Conservation (phyloP, 2,888 invertebrate genomes). For the Pharmacophagus antenor region DNA sequence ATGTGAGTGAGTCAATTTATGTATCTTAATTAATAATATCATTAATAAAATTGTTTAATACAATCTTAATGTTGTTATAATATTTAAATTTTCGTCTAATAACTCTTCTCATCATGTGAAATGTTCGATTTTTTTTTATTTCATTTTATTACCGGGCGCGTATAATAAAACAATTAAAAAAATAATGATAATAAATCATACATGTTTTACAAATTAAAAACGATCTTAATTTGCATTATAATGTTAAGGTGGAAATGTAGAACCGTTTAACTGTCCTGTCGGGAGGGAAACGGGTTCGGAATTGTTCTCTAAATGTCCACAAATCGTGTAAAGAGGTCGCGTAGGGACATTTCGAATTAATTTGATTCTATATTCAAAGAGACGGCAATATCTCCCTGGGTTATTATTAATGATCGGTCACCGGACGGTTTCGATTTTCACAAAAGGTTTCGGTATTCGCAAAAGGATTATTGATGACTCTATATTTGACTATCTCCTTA, state of each 20-base stretch:
- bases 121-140: too few species aligned
- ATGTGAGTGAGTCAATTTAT: too few species aligned
- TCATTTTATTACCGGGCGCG: background rate
- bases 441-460: conserved; percentile 10
- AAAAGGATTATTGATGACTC: conserved; percentile 12
- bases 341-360: conserved; percentile 20
- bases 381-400: conserved; percentile 43
- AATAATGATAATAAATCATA: background rate
- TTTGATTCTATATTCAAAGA: conserved; percentile 31
- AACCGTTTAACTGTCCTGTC: conserved; percentile 6
- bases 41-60: too few species aligned
- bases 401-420: conserved; percentile 23
- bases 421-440: conserved; percentile 13
- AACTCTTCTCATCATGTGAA: too few species aligned
- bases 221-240: conserved; percentile 11
- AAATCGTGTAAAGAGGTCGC: conserved; percentile 24
- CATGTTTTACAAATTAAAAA: conserved; percentile 1
- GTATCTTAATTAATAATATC: too few species aligned
- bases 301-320: conserved; percentile 24
- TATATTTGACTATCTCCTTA: background rate
- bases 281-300: conserved; percentile 7
- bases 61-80: too few species aligned
- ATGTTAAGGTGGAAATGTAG: conserved; percentile 16
- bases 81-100: too few species aligned
- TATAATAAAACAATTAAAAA: background rate